Conservation (phyloP, 2,113 vertebrate genomes). For the Myanophis thanlyinensis region DNA sequence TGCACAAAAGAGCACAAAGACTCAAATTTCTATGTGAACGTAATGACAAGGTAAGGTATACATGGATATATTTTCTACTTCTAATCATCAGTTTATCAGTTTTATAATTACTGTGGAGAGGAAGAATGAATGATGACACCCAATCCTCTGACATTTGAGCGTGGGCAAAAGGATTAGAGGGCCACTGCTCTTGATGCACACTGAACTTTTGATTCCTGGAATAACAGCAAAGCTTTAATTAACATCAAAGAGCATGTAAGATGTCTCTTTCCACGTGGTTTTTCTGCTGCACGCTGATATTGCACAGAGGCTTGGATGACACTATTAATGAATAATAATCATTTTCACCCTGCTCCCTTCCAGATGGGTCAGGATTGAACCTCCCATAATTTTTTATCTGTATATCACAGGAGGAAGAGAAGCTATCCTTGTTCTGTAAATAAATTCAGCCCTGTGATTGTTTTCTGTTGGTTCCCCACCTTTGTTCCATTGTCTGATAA, state of each 20-base stretch:
- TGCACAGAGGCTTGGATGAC: neutral
- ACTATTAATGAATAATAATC: neutral
- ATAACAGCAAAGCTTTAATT: neutral
- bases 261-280: neutral
- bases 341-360: neutral
- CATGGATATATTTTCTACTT: neutral
- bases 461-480: neutral
- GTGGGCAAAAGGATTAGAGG: neutral
- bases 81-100: accelerated
- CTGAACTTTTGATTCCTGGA: neutral
- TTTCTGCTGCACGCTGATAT: neutral
- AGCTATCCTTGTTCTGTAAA: neutral
- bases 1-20: conserved; percentile 99
- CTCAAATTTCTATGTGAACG: conserved; percentile 98
- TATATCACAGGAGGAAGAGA: neutral
- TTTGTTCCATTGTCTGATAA: neutral
- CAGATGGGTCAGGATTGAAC: neutral
- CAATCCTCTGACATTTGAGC: neutral
- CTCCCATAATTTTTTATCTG: neutral
- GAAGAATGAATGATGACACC: too few relatives aligned
- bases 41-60: conserved; percentile 91
- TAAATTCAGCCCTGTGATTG: neutral
- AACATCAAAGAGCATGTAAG: neutral
- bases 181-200: neutral
- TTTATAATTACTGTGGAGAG: neutral